Base-by-base conservation (phyloP, 2,113 vertebrate genomes). In the Gasterosteus aculeatus region DNA sequence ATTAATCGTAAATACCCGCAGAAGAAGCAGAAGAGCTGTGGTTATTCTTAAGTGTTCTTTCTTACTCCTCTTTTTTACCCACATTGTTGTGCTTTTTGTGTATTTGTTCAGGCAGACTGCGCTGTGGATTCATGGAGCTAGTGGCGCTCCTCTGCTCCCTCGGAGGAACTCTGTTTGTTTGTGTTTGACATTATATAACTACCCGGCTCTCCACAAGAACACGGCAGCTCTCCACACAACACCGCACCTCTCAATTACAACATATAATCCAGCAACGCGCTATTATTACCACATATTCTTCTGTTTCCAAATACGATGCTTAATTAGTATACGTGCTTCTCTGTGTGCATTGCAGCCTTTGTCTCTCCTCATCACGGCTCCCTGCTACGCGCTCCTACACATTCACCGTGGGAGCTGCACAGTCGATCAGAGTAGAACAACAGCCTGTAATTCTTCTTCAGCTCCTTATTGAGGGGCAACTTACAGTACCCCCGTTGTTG, bases 121-220 rank as follows among this genome's bases (percentile, higher is more conserved):
- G 75, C 62, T 81, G 74, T 81, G 84, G 80, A 89, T 70, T 81
- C 83, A 81, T 72, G 74, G 80, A 74, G 74, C 76, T 70, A 54
- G 81, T 89, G 88, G 83, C 77, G 83, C 75, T 66, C n/a, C 47
- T 68, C 82, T 47, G 65, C 57, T 88, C 78, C 66, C 72, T 79
- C 81, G 71, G 76, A 88, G 82, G 62, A 65, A 68, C 81, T 83
- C 22, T 85, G 87, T 91, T 91, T 92, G 89, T 90, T 91, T 91
- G 86, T 88, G 75, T 87, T 89, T 84, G 86, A 75, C 79, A 61
- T 92, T 90, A 88, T 82, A 85, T 90, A 87, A 90, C 78, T 60
- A 68, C 69, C 82, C 59, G 35, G 60, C 85, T 86, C 77, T 79
- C 72, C 69, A 72, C 69, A 81, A 87, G 77, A 87, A 71, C 77